These are phyloP conservation scores for Hypomecis punctinalis DNA, from an alignment of 2,888 invertebrate genomes.

Conservation along the genomic window DNA sequence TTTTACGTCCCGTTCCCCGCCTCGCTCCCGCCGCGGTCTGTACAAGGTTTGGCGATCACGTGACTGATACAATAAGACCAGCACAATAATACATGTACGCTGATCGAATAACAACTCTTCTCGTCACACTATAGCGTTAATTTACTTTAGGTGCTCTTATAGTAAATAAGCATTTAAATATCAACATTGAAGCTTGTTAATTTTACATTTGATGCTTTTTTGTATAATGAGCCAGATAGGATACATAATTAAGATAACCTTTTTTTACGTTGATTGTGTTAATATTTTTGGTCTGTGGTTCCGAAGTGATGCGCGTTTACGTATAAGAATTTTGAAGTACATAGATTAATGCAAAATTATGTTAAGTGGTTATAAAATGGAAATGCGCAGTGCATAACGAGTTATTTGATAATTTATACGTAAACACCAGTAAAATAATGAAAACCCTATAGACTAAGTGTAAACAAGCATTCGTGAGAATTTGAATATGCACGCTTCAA, in stretches of 20 bases:
- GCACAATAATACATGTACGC: background rate
- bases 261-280: conserved; percentile 47
- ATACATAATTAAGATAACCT: conserved; percentile 45
- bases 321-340: conserved; percentile 44
- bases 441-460: conserved; percentile 64
- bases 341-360: conserved; percentile 35
- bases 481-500: conserved; percentile 35
- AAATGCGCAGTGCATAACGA: conserved; percentile 42
- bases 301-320: conserved; percentile 57
- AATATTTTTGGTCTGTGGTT: conserved; percentile 62
- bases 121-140: conserved; percentile 33
- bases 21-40: conserved; percentile 2
- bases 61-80: conserved; percentile 15
- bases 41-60: conserved; percentile 15
- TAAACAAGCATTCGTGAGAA: conserved; percentile 65
- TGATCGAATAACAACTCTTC: background rate
- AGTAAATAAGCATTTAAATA: conserved; percentile 66
- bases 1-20: background rate
- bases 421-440: conserved; percentile 53
- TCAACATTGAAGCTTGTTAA: conserved; percentile 62
- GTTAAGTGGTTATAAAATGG: conserved; percentile 34
- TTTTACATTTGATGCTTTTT: conserved; percentile 58
- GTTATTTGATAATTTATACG: conserved; percentile 53
- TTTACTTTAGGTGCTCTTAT: conserved; percentile 60
- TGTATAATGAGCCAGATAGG: conserved; percentile 53